Evolutionary conservation across 2,888 invertebrate species (phyloP).

Genomic region (Drosophila emarginata): DNA sequence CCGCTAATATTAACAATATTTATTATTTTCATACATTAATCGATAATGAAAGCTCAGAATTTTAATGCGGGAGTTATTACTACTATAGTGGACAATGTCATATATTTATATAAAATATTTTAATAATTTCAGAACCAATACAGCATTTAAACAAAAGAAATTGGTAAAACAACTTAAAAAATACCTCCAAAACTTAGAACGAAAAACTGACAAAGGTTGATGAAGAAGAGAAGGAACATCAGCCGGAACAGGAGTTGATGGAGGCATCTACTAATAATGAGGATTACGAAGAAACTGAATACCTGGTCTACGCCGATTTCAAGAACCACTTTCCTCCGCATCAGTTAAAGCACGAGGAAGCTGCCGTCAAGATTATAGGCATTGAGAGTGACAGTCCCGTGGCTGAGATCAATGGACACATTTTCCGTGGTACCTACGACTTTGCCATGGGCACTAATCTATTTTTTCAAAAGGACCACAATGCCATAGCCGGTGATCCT

Average conservation of each 20-base stretch:
- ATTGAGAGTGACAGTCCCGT: conserved; percentile 86
- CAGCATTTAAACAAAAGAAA: neutral
- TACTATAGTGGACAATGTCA: too few species aligned
- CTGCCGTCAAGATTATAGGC: conserved; percentile 84
- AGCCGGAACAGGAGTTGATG: conserved; percentile 37
- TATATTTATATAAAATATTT: too few species aligned
- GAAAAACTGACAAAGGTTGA: neutral
- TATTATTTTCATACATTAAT: too few species aligned
- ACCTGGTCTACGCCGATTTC: conserved; percentile 80
- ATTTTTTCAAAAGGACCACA: conserved; percentile 87
- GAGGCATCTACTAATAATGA: conserved; percentile 71
- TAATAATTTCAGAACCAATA: neutral
- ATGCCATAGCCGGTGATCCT: conserved; percentile 82
- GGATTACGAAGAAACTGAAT: conserved; percentile 81
- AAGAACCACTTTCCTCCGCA: conserved; percentile 77
- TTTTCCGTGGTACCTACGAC: conserved; percentile 87
- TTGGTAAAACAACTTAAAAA: neutral
- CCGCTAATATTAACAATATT: too few species aligned
- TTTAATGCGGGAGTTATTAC: too few species aligned
- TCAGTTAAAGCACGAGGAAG: conserved; percentile 71
- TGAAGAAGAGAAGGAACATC: neutral
- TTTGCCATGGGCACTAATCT: conserved; percentile 88
- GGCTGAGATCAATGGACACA: conserved; percentile 87
- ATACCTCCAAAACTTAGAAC: neutral
- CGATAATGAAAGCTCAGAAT: too few species aligned